Conservation (phyloP, 37 sponge, comb jelly and placozoan species). For the Beroe forskalii region DNA sequence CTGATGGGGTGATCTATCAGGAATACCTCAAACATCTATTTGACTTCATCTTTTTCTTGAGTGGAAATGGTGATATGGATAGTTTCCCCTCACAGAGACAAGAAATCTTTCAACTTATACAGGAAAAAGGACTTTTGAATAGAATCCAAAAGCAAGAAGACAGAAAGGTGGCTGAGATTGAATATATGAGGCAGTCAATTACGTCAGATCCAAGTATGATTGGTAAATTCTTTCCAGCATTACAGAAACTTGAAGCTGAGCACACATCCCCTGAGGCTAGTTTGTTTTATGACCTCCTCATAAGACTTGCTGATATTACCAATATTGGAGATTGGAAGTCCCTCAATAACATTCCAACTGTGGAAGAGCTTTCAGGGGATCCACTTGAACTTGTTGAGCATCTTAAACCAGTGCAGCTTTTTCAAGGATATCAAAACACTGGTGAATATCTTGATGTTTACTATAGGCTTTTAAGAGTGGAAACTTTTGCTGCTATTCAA, state of each 20-base stretch:
- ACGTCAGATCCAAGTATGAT: neutral
- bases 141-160: neutral
- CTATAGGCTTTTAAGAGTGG: slow-evolving; percentile 63
- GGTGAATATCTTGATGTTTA: slow-evolving; percentile 66
- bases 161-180: neutral
- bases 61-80: neutral
- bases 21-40: neutral
- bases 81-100: neutral
- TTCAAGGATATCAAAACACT: neutral
- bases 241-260: neutral
- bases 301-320: neutral
- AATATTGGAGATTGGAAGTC: neutral
- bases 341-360: neutral
- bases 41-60: neutral
- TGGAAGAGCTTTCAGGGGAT: slow-evolving; percentile 45
- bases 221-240: neutral
- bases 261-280: neutral
- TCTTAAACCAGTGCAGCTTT: slow-evolving; percentile 11
- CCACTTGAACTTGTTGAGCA: neutral
- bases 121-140: neutral
- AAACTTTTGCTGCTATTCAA: slow-evolving; percentile 59
- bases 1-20: neutral
- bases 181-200: neutral
- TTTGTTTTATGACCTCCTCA: neutral
- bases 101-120: neutral